These are phyloP conservation scores for Nysson spinosus DNA, from an alignment of 2,888 invertebrate genomes.

Conservation along the genomic window DNA sequence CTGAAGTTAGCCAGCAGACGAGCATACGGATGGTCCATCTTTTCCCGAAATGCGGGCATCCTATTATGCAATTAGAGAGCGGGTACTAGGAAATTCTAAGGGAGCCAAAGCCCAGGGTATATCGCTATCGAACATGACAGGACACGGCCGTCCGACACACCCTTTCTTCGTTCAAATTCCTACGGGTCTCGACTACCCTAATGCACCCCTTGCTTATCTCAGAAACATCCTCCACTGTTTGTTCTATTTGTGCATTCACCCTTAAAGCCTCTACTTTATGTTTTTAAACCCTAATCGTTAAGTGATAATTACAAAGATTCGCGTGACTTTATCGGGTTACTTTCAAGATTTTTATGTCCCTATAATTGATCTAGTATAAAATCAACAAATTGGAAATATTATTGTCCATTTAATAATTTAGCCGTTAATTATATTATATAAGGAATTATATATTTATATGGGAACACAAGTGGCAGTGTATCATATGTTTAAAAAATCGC, in stretches of 20 bases:
- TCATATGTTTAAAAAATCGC: too few relatives aligned
- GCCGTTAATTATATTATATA: too few relatives aligned
- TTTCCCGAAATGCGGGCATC: constrained; percentile 69
- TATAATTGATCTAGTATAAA: too few relatives aligned
- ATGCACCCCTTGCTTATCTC: constrained; percentile 70
- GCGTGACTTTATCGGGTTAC: too few relatives aligned
- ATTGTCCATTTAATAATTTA: too few relatives aligned
- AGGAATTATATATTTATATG: too few relatives aligned
- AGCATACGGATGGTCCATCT: constrained; percentile 57
- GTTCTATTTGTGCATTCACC: constrained; percentile 20
- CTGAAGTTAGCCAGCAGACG: constrained; percentile 40
- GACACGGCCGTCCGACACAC: constrained; percentile 77
- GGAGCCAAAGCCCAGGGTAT: constrained; percentile 71
- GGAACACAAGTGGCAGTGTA: too few relatives aligned
- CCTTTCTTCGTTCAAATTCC: constrained; percentile 77
- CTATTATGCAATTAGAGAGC: constrained; percentile 77
- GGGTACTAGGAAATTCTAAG: constrained; percentile 71
- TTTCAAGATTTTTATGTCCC: too few relatives aligned
- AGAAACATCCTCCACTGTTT: constrained; percentile 65
- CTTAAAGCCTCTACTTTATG: neutral
- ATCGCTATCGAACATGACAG: constrained; percentile 77
- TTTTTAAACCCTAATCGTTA: neutral
- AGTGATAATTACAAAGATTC: too few relatives aligned
- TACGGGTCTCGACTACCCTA: constrained; percentile 60
- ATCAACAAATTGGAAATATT: too few relatives aligned